Evolutionary conservation across 1,140 invertebrate species (phyloP).

Genomic region (Plodia interpunctella): DNA sequence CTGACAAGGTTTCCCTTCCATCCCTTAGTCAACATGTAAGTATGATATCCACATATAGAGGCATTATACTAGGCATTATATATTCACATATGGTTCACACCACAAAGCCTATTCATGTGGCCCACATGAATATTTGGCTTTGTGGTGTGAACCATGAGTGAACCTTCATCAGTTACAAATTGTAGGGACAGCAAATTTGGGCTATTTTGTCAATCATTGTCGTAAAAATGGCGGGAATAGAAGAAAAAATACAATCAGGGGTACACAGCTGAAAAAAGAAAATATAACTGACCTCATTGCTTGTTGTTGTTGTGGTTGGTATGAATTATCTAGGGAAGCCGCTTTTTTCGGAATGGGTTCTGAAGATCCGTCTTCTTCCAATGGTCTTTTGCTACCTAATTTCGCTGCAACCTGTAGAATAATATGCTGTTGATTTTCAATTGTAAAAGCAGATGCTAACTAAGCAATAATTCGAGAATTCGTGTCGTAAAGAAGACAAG

Average conservation of each 20-base stretch:
- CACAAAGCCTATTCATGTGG: too few relatives aligned
- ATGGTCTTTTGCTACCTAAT: constrained; percentile 86
- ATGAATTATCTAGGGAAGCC: constrained; percentile 74
- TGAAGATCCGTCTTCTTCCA: constrained; percentile 85
- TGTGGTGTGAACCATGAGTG: too few relatives aligned
- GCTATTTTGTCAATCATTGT: not conserved
- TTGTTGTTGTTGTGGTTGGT: constrained; percentile 65
- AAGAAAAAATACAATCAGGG: not conserved
- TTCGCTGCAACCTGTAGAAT: constrained; percentile 90
- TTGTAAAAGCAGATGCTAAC: not conserved
- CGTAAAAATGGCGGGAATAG: constrained; percentile 1
- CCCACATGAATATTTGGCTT: too few relatives aligned
- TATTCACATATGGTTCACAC: too few relatives aligned
- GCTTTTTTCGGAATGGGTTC: constrained; percentile 85
- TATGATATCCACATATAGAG: too few relatives aligned
- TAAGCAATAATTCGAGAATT: not conserved
- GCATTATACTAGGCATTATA: too few relatives aligned
- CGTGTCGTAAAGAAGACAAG: not conserved
- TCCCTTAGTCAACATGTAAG: too few relatives aligned
- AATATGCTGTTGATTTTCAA: not conserved
- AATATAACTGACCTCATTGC: constrained; percentile 48
- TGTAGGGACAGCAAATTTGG: too few relatives aligned
- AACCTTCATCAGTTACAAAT: too few relatives aligned
- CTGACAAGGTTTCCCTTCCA: too few relatives aligned
- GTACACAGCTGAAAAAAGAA: not conserved